Conservation (phyloP, 2,797 vertebrate species). For the Percopsis omiscomaycus region DNA sequence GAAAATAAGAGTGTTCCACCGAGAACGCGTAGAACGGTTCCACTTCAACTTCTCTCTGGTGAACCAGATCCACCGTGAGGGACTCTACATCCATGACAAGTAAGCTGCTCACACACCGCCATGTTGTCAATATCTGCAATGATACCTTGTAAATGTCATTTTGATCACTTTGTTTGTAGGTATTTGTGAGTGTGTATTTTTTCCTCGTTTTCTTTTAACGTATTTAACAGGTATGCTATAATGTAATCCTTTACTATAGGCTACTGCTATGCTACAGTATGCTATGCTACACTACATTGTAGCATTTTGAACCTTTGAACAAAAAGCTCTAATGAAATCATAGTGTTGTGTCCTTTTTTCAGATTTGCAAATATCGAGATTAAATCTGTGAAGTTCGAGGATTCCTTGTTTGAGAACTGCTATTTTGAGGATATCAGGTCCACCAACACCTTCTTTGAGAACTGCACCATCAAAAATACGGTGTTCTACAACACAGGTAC, state of each 20-base stretch:
- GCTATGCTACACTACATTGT: too few species aligned
- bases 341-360: conserved; percentile 16
- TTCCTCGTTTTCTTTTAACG: too few species aligned
- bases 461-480: conserved; percentile 90
- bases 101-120: conserved; percentile 57
- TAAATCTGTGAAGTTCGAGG: conserved; percentile 91
- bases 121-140: not conserved
- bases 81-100: conserved; percentile 90
- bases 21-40: conserved; percentile 85
- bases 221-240: too few species aligned
- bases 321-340: not conserved
- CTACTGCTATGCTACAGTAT: too few species aligned
- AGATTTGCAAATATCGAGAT: conserved; percentile 94
- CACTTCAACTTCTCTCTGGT: conserved; percentile 97
- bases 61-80: conserved; percentile 92
- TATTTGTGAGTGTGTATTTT: too few species aligned
- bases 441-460: conserved; percentile 92
- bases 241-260: too few species aligned
- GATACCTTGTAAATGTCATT: not conserved
- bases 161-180: too few species aligned
- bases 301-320: too few species aligned
- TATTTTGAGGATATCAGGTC: conserved; percentile 93
- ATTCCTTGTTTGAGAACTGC: conserved; percentile 90
- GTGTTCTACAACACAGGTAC: conserved; percentile 93
- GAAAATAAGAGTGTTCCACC: conserved; percentile 83